Conservation (phyloP, 1,140 invertebrate genomes). For the Bombus balteatus region DNA sequence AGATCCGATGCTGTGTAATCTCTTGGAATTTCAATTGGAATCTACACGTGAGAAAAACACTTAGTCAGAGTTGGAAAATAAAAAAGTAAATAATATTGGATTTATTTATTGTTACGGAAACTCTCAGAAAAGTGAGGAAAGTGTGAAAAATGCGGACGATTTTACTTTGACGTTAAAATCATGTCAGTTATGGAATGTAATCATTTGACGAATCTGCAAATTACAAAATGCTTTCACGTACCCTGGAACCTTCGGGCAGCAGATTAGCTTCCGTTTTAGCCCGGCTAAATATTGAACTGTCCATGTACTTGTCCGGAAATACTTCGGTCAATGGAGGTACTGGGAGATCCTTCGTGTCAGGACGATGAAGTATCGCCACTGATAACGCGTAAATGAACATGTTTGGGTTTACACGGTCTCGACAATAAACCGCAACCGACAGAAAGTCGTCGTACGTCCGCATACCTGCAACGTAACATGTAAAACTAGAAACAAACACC, state of each 20-base stretch:
- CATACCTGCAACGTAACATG: slow-evolving; percentile 83
- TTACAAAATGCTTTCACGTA: slow-evolving; percentile 67
- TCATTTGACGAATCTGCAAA: background rate
- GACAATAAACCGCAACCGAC: slow-evolving; percentile 87
- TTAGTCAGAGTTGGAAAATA: background rate
- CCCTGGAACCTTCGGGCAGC: slow-evolving; percentile 85
- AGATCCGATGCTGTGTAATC: slow-evolving; percentile 89
- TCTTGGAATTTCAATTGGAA: slow-evolving; percentile 87
- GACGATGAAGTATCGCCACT: slow-evolving; percentile 89
- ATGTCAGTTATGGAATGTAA: too few relatives aligned
- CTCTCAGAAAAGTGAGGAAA: too few relatives aligned
- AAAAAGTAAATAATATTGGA: too few relatives aligned
- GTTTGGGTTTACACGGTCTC: slow-evolving; percentile 89
- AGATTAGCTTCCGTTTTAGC: slow-evolving; percentile 88
- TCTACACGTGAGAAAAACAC: slow-evolving; percentile 65
- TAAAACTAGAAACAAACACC: background rate
- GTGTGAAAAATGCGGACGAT: too few relatives aligned
- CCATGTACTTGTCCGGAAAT: slow-evolving; percentile 91
- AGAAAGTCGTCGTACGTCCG: slow-evolving; percentile 87
- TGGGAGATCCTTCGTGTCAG: slow-evolving; percentile 88
- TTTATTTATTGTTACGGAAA: too few relatives aligned
- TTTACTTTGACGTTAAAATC: too few relatives aligned
- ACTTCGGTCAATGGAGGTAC: slow-evolving; percentile 88
- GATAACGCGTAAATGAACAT: slow-evolving; percentile 91
- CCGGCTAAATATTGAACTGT: slow-evolving; percentile 86